phyloP scores from a whole-genome alignment of 2,888 invertebrate species.

The Parthenolecanium corni region DNA sequence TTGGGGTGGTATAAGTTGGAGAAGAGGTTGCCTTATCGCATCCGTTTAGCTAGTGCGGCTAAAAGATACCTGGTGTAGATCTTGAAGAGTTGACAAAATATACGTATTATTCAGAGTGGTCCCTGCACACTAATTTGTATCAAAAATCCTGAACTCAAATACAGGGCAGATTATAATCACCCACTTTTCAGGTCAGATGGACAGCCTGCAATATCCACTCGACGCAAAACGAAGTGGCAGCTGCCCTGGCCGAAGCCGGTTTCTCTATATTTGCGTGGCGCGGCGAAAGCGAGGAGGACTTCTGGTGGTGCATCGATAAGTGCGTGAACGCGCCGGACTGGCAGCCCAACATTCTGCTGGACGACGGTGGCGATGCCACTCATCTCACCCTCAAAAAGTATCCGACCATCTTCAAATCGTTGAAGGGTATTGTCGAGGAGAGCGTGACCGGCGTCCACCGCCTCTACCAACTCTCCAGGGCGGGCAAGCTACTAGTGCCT shows the following conservation, averaged over 20 bases:
- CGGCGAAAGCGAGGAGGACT: conserved; percentile 93
- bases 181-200: conserved; percentile 54
- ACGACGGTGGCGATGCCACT: conserved; percentile 94
- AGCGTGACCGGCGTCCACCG: conserved; percentile 97
- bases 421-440: conserved; percentile 92
- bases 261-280: conserved; percentile 93
- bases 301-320: conserved; percentile 98
- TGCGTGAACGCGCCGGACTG: conserved; percentile 83
- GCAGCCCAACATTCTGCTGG: conserved; percentile 96
- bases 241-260: conserved; percentile 52
- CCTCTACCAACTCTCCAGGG: conserved; percentile 87
- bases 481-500: conserved; percentile 83
- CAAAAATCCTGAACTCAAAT: no score
- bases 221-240: conserved; percentile 94
- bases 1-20: no score
- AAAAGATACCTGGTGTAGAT: no score
- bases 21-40: no score
- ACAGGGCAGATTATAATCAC: no score
- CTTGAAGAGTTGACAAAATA: no score
- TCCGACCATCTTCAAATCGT: conserved; percentile 81
- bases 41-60: no score
- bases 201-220: conserved; percentile 97
- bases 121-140: no score
- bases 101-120: no score
- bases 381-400: conserved; percentile 94